phyloP scores from a whole-genome alignment of 2,113 vertebrate genomes.

The Thomomys bottae region DNA sequence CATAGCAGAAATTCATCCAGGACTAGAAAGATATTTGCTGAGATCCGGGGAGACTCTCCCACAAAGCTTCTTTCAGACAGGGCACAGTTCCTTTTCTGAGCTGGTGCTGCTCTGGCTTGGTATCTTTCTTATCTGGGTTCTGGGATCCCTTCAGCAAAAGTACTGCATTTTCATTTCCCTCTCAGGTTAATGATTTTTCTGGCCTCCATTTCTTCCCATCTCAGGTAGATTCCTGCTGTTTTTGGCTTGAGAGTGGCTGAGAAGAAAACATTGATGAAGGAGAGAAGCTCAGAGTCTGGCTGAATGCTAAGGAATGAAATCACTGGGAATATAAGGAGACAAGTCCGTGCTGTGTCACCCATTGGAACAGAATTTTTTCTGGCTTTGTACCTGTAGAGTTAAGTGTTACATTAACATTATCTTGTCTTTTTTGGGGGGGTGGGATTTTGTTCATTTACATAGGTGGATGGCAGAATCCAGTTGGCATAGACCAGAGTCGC shows the following conservation, averaged over 20 bases:
- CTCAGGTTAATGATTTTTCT: not conserved
- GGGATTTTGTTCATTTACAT: conserved; percentile 28
- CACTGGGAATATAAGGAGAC: not conserved
- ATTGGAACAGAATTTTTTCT: not conserved
- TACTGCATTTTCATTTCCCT: not conserved
- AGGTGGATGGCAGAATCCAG: too few relatives aligned
- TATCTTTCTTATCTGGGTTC: not conserved
- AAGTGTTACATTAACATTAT: not conserved
- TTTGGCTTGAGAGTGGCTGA: not conserved
- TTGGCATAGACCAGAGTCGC: not conserved
- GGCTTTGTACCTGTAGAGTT: not conserved
- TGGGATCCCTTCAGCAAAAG: not conserved
- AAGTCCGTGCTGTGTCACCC: too few relatives aligned
- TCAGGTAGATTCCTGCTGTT: not conserved
- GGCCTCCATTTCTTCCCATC: not conserved
- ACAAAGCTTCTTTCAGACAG: not conserved
- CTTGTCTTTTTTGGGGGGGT: not conserved
- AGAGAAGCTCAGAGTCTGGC: not conserved
- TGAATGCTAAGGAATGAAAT: not conserved
- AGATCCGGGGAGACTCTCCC: not conserved
- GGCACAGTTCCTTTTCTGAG: not conserved
- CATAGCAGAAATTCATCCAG: not conserved
- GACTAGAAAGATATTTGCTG: not conserved
- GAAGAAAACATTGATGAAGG: not conserved
- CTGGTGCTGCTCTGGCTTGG: not conserved